These are phyloP conservation scores for Pyrgilauda ruficollis DNA, from an alignment of 2,113 vertebrate genomes.

Conservation along the genomic window DNA sequence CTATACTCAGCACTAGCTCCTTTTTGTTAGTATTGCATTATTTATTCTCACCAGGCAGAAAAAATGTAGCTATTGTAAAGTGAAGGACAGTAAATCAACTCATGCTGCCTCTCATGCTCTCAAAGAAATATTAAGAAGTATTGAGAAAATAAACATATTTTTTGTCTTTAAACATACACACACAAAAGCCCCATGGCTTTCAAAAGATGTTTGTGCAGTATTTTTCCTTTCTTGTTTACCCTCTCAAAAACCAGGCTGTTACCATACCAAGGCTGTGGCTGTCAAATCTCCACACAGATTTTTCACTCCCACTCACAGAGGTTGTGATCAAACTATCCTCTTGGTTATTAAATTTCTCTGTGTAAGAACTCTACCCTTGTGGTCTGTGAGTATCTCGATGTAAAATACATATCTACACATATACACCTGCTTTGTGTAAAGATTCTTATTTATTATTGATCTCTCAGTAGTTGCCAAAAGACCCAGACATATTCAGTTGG, in stretches of 20 bases:
- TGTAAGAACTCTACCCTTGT: not conserved
- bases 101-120: not conserved
- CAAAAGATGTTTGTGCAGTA: not conserved
- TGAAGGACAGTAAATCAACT: not conserved
- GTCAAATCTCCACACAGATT: not conserved
- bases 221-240: not conserved
- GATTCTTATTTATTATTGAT: not conserved
- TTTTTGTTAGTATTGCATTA: not conserved
- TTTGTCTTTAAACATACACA: not conserved
- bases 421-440: not conserved
- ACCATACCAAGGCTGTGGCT: not conserved
- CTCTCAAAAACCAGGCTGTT: not conserved
- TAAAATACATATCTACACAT: not conserved
- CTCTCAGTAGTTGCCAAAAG: not conserved
- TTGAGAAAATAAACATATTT: not conserved
- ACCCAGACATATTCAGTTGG: not conserved
- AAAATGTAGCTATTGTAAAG: not conserved
- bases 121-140: not conserved
- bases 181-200: not conserved
- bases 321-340: not conserved
- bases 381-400: not conserved
- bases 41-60: not conserved
- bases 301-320: not conserved
- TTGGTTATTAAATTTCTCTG: not conserved
- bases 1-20: not conserved